Evolutionary conservation across 2,797 vertebrate species (phyloP), one percentile per base, ranked within the genome.

Genomic region (Cyclopterus lumpus): DNA sequence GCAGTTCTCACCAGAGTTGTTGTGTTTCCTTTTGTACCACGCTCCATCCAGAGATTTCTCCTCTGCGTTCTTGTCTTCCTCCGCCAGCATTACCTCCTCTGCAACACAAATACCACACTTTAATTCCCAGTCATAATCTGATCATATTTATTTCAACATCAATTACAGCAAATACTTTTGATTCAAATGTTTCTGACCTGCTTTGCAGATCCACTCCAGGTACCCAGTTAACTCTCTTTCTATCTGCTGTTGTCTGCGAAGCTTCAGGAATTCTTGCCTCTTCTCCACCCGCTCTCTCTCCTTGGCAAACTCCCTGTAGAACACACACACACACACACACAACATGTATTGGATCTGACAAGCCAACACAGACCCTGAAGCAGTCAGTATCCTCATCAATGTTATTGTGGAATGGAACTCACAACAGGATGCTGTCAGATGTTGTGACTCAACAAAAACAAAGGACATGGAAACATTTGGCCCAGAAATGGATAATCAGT

Each of bases 151-250:
- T 66, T 8, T 55, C 9, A 64, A 62, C 24, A 34, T 51, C 6
- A 62, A 24, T 9, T 46, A 75, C 8, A 44, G 12, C 8, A 10
- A 38, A n/a, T 1, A 57, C 7, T 28, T 42, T 38, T 16, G 24
- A 60, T 51, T 49, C 12, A 8, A 67, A 46, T 80, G 6, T 32
- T 42, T 70, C 90, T 78, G 63, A 95, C 95, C 95, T 82, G 98
- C 98, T 95, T 98, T 99, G 88, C 97, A 99, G 90, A 99, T 99
- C 98, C 97, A 99, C 86, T 98, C 97, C 87, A 99, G 93, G 92
- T 99, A 99, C 0, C 98, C 97, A 0, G 97, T 99, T n/a, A 99
- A 94, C 72, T 99, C 98, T 55, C 97, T 92, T 70, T 99, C 98
- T 7, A 99, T 98, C 75, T 99, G 98, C 93, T 99, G 98, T 84